Base-by-base conservation (phyloP, 1,140 invertebrate species). In the Camponotus vicinus region DNA sequence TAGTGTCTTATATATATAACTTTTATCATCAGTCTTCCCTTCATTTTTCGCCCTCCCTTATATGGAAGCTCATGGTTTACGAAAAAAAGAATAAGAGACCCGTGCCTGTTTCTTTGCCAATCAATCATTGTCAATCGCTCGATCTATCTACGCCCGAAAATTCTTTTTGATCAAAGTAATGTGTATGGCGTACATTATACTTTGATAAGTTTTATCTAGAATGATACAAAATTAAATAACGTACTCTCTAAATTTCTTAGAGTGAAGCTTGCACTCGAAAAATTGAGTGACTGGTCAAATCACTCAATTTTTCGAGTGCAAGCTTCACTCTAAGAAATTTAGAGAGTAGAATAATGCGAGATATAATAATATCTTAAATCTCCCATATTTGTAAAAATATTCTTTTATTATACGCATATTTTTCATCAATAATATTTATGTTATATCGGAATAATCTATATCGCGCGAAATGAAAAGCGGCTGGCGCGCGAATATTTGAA, bases 71-170 rank as follows among this genome's bases (percentile, higher is more conserved):
- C 52, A 73, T 55, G 40, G 27, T 87, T 61, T 27, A 45, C 32
- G 11, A 82, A 61, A 79, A n/a, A 69, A 64, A 64, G 37, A 61
- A 77, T 79, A 49, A 42, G 45, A 37, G 55, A 9, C 11, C 27
- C 52, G 21, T 8, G 18, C 21, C 42, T 79, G 73, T 61, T 75
- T 52, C 59, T 64, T 34, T 37, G 76, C 32, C 80, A 40, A 90
- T 90, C 86, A 86, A 90, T 89, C 88, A 90, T 90, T 88, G 86
- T 88, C 86, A 87, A 61, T 64, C 59, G 37, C 63, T 69, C 49
- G 77, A 87, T 85, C 86, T 70, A 88, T 86, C 71, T 57, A 21
- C 40, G 73, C 21, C 42, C 45, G 8, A 83, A 76, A 66, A 86
- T 82, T 88, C 71, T 61, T 64, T 61, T 27, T 49, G 49, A 71